Evolutionary conservation across 2,888 invertebrate genomes (phyloP), one percentile per base, ranked within the genome.

Genomic region (Acanthococcus lagerstroemiae): DNA sequence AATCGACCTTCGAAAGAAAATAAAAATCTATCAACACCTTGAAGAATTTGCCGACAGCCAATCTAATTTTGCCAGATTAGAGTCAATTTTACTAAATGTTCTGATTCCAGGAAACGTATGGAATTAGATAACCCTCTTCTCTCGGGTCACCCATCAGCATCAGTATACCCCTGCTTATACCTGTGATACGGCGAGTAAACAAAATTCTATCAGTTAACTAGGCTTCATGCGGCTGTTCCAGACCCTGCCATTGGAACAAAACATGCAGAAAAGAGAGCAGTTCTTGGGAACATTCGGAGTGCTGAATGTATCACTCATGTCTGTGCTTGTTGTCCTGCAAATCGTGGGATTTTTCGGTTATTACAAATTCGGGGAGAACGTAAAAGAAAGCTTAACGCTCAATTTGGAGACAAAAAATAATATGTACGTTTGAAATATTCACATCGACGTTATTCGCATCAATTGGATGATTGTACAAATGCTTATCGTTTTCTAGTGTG

Each of bases 241-340:
- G 90, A 87, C 95, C n/a, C 78, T 97, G 68, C 96, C 96, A 0
- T 76, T 97, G 71, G 90, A 95, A 77, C 93, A 91, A 75, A 88
- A 91, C 75, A 95, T 96, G 95, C 83, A 80, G 70, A 80, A 82
- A 17, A 90, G 91, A 0, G 79, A 82, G 66, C 80, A 84, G 70
- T 95, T 96, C 77, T 84, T 85, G 71, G 87, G 84, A 68, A 82
- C 84, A 4, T 75, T 86, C 7, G 96, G 96, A 1, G 93, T 95
- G 1, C 78, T 96, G 22, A 95, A 95, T 75, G 84, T 90, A 1
- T 92, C 92, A 57, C 94, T 95, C 90, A 78, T 84, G 2, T 78
- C 87, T 15, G 91, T 95, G 0, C 85, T 86, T 1, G 73, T 79
- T 56, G 82, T 94, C 72, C 92, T 94, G 75, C 81, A 88, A 46